Base-by-base conservation (phyloP, 2,888 invertebrate species). In the Esperia sulphurella region DNA sequence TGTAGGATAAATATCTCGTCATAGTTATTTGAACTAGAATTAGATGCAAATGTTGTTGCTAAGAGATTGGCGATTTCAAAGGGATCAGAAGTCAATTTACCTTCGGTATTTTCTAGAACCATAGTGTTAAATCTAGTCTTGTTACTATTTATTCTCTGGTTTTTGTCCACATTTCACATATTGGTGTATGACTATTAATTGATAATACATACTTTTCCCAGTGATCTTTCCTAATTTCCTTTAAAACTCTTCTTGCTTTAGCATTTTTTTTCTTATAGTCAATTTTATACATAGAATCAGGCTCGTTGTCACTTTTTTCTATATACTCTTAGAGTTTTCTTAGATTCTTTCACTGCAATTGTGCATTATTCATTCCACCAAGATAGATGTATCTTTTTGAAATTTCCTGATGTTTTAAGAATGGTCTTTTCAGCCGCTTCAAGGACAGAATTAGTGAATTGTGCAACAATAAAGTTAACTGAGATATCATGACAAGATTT, bases 1-100 rank as follows among this genome's bases (percentile, higher is more conserved):
- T 30, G 5, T 12, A 5, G 21, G 10, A 44, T 14, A 31, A 52
- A 50, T n/a, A 43, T 10, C 14, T 42, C 21, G 38, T 52, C 43
- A 48, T 52, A 55, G 41, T 54, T 54, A 21, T 35, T 48, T 21
- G 50, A 48, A 31, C 46, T 50, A 1, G 52, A 54, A 46, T 52
- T 52, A 8, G 21, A 6, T 6, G 50, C 46, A 46, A 54, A 54
- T 1, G 43, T 46, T 35, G 46, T 30, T n/a, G 48, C 52, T 14
- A 52, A 44, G 35, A 51, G n/a, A 28, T 48, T 43, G 9, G 48
- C 12, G 8, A 10, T 43, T 38, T 43, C 48, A 6, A 21, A 30
- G 6, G 48, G 48, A 29, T 43, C 21, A 21, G 21, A 21, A 21
- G 21, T 21, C 5, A 21, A 21, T 5, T 21, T 21, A 21, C 21